phyloP scores from a whole-genome alignment of 2,888 invertebrate species.

The Cinara cedri region DNA sequence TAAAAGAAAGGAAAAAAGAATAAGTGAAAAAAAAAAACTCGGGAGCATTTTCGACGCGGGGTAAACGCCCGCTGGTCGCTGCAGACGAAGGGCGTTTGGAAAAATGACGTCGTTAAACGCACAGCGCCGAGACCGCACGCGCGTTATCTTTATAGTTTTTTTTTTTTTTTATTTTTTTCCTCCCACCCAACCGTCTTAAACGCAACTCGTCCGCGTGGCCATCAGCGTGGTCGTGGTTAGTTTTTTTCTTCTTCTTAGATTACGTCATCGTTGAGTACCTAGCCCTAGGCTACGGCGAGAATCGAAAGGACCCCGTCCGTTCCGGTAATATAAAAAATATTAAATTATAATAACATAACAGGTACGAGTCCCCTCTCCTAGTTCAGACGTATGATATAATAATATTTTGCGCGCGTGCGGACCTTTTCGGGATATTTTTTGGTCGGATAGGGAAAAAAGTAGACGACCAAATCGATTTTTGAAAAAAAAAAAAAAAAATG shows the following conservation, averaged over 20 bases:
- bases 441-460: not conserved
- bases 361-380: not conserved
- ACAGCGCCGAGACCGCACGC: conserved; percentile 33
- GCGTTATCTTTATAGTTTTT: conserved; percentile 51
- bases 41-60: conserved; percentile 15
- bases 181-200: not conserved
- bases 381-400: not conserved
- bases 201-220: not conserved
- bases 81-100: conserved; percentile 38
- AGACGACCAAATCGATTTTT: not conserved
- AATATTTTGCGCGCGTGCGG: no score
- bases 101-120: conserved; percentile 54
- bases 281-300: conserved; percentile 17
- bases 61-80: conserved; percentile 45
- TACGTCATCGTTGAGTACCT: conserved; percentile 8
- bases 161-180: conserved; percentile 8
- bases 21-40: not conserved
- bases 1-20: not conserved
- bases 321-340: no score
- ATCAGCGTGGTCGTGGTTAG: conserved; percentile 22
- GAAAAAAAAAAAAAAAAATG: no score
- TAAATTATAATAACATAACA: no score
- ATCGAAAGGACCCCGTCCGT: not conserved
- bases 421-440: not conserved
- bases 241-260: conserved; percentile 50